Evolutionary conservation across 2,797 vertebrate species (phyloP).

Genomic region (Pseudopleuronectes americanus): DNA sequence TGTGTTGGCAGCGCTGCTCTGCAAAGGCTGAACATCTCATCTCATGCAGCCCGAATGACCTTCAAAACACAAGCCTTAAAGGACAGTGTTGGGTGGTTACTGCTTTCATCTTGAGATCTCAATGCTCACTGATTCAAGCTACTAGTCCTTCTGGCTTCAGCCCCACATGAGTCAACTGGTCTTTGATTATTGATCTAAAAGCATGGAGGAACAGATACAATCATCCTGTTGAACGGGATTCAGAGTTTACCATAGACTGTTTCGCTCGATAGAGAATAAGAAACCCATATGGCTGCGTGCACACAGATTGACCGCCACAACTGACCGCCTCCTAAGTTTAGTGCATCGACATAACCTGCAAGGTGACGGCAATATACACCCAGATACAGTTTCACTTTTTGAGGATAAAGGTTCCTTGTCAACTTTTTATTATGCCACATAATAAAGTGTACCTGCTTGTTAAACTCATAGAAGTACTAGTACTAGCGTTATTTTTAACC

Average conservation of each 20-base stretch:
- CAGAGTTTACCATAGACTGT: not conserved
- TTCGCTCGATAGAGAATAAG: conserved; percentile 4
- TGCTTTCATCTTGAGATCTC: conserved; percentile 42
- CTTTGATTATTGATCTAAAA: conserved; percentile 37
- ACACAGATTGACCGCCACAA: conserved; percentile 6
- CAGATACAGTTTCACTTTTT: not conserved
- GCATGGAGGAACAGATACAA: conserved; percentile 6
- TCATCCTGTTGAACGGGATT: conserved; percentile 9
- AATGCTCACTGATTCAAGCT: conserved; percentile 50
- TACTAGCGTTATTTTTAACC: too few relatives aligned
- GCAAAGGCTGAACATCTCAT: conserved; percentile 47
- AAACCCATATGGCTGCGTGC: not conserved
- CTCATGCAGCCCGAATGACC: conserved; percentile 54
- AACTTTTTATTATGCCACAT: too few relatives aligned
- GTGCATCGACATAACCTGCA: conserved; percentile 36
- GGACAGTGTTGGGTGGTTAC: conserved; percentile 21
- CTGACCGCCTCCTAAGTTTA: conserved; percentile 39
- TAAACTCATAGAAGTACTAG: too few relatives aligned
- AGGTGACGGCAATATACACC: conserved; percentile 22
- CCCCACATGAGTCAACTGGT: conserved; percentile 18
- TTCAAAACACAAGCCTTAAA: conserved; percentile 61
- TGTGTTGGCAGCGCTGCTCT: conserved; percentile 43
- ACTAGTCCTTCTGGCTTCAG: conserved; percentile 20
- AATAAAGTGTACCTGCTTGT: too few relatives aligned
- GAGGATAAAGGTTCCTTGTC: too few relatives aligned